Evolutionary conservation across 2,113 vertebrate species (phyloP).

Genomic region (Sphyrna mokarran): DNA sequence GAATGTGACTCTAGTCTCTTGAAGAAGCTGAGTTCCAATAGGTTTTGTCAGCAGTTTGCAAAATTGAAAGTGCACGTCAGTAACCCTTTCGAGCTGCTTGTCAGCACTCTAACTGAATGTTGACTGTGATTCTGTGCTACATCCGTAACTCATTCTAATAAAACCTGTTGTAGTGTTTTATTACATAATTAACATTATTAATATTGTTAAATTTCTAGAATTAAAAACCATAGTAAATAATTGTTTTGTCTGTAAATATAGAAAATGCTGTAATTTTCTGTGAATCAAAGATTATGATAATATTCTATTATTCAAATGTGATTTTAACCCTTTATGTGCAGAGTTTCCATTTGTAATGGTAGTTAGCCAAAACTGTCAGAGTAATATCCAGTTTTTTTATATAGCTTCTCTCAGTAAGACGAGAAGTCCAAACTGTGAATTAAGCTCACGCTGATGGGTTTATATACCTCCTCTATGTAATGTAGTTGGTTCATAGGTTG

Average conservation of each 20-base stretch:
- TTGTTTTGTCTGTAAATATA: neutral
- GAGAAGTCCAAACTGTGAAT: neutral
- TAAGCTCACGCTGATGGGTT: neutral
- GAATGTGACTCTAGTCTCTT: slow-evolving; percentile 67
- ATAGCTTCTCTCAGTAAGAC: neutral
- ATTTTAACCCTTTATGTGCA: neutral
- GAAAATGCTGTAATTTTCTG: neutral
- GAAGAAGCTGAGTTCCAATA: slow-evolving; percentile 58
- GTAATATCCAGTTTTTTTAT: neutral
- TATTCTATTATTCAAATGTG: neutral
- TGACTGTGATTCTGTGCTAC: neutral
- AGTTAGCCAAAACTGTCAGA: neutral
- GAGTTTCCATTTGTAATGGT: neutral
- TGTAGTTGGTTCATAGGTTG: neutral
- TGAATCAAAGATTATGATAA: neutral
- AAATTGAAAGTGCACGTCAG: slow-evolving; percentile 21
- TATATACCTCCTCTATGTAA: neutral
- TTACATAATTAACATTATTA: neutral
- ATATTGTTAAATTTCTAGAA: neutral
- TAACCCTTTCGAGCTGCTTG: neutral
- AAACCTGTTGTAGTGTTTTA: neutral
- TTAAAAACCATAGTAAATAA: neutral
- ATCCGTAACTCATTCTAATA: slow-evolving; percentile 16
- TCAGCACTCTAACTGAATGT: neutral
- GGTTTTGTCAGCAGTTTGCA: slow-evolving; percentile 28